These are phyloP conservation scores for Paraescarpia echinospica DNA, from an alignment of 1,140 invertebrate species.

Conservation along the genomic window DNA sequence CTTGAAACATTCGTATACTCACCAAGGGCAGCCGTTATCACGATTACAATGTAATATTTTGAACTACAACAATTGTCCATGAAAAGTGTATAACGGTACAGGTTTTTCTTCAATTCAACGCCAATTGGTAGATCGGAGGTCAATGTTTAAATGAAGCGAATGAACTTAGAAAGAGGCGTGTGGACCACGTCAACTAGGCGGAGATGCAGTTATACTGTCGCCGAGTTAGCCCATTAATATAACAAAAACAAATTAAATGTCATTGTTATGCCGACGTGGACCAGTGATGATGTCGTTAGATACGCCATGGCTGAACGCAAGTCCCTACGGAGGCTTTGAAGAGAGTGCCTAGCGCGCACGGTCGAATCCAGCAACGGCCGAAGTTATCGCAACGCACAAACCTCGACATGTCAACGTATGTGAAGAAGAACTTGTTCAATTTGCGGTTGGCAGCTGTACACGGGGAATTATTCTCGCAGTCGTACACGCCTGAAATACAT, in stretches of 20 bases:
- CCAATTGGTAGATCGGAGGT: no score
- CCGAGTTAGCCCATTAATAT: no score
- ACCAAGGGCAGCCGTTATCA: not conserved
- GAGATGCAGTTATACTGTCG: no score
- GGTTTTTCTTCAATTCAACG: no score
- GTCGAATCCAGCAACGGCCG: not conserved
- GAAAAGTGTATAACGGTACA: no score
- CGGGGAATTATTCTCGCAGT: slow-evolving; percentile 1
- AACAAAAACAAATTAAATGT: not conserved
- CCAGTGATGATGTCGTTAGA: not conserved
- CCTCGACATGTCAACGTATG: not conserved
- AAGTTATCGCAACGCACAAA: not conserved
- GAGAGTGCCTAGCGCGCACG: not conserved
- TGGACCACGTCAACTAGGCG: no score
- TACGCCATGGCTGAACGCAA: not conserved
- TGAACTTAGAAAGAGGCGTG: no score
- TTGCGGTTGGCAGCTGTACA: slow-evolving; percentile 1
- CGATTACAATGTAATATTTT: not conserved
- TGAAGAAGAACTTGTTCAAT: not conserved
- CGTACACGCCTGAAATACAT: not conserved
- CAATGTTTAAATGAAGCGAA: no score
- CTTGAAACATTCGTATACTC: no score
- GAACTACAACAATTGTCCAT: not conserved
- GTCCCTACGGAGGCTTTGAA: not conserved
- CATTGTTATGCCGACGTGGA: not conserved